phyloP scores from a whole-genome alignment of 92 coral and sea anemone genomes.

The Montipora capitata region DNA sequence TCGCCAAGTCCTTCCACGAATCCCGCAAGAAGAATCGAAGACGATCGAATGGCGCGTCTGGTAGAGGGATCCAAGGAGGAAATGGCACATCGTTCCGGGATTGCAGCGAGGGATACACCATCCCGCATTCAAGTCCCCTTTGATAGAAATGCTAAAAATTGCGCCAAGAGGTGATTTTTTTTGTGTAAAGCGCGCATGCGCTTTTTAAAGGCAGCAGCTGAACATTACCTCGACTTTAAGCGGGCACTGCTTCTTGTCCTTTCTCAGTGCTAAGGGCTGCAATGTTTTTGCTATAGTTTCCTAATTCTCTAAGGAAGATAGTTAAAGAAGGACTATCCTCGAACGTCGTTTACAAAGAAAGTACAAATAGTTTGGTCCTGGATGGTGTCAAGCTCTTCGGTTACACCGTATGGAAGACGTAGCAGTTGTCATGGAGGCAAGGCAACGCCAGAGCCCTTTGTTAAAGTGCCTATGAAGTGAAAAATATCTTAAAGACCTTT shows the following conservation, averaged over 20 bases:
- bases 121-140: slow-evolving; percentile 21
- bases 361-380: background rate
- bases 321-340: background rate
- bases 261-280: background rate
- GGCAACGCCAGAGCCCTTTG: background rate
- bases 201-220: slow-evolving; percentile 22
- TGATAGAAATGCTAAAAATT: background rate
- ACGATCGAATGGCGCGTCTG: background rate
- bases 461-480: background rate
- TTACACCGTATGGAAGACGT: background rate
- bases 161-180: slow-evolving; percentile 1
- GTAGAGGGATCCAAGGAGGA: background rate
- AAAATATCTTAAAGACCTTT: background rate
- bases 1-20: slow-evolving; percentile 9
- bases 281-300: background rate
- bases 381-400: background rate
- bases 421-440: background rate
- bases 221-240: background rate
- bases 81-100: slow-evolving; percentile 7
- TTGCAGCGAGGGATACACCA: background rate
- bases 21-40: background rate
- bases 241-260: slow-evolving; percentile 18
- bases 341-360: background rate
- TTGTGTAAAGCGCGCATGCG: slow-evolving; percentile 17
- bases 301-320: slow-evolving; percentile 15